Percentiles rank a stretch among this genome's conserved stretches.
Conservation (phyloP, 35 echinoderm and acorn worm genomes). For the Anneissia japonica region DNA sequence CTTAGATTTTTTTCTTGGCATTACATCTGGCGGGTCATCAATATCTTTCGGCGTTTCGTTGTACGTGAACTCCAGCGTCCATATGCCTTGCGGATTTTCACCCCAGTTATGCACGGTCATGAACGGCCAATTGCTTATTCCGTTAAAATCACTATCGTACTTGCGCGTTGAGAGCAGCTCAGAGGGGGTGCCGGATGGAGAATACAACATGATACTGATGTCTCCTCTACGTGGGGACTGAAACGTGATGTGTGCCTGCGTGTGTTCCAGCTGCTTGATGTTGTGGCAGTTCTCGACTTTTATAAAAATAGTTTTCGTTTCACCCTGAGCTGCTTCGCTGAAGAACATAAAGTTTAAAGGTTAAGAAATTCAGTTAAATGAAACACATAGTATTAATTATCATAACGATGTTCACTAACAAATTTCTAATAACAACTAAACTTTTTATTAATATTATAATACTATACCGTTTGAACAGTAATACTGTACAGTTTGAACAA, state of each 20-base stretch:
- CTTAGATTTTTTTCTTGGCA: constrained; percentile 27
- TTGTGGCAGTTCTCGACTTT: constrained; percentile 28
- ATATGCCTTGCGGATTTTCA: constrained; percentile 53
- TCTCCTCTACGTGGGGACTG: constrained; percentile 75
- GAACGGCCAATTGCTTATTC: constrained; percentile 60
- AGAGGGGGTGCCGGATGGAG: constrained; percentile 73
- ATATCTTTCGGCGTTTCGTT: constrained; percentile 19
- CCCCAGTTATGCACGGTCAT: constrained; percentile 97
- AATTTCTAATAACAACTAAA: too few species aligned
- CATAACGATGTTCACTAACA: too few species aligned
- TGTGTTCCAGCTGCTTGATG: constrained; percentile 76
- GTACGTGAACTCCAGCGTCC: constrained; percentile 54
- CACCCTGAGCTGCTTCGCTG: constrained; percentile 45
- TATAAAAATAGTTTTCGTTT: constrained; percentile 8
- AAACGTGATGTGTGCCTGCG: constrained; percentile 51
- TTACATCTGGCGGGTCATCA: not conserved
- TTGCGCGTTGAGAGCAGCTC: constrained; percentile 53
- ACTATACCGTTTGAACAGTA: too few species aligned
- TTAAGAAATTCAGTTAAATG: too few species aligned
- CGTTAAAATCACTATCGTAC: constrained; percentile 41
- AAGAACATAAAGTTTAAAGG: too few species aligned
- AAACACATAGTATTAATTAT: too few species aligned
- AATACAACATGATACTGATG: constrained; percentile 64
- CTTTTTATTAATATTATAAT: too few species aligned
- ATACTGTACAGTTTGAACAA: too few species aligned